phyloP scores from a whole-genome alignment of 2,797 vertebrate genomes.

The Gastrophryne carolinensis region DNA sequence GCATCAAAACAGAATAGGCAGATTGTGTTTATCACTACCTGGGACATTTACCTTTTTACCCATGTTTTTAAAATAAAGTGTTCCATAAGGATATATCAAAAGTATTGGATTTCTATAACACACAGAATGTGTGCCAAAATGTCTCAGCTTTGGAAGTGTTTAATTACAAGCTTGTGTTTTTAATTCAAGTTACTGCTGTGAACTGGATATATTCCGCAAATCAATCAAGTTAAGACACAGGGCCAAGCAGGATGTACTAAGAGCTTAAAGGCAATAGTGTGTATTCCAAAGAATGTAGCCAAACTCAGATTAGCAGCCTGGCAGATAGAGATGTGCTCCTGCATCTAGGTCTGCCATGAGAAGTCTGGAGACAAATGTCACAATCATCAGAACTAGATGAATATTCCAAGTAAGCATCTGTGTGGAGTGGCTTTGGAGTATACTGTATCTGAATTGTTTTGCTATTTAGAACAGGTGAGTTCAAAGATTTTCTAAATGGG shows the following conservation, averaged over 20 bases:
- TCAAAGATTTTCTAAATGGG: too few relatives aligned
- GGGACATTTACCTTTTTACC: too few relatives aligned
- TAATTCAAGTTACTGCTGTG: constrained; percentile 24
- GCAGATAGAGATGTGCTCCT: constrained; percentile 40
- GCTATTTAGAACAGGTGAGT: too few relatives aligned
- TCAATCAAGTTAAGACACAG: constrained; percentile 42
- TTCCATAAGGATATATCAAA: neutral
- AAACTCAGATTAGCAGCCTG: constrained; percentile 34
- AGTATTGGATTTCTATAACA: neutral
- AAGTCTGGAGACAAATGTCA: neutral
- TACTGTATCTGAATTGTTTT: too few relatives aligned
- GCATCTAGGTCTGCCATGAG: neutral
- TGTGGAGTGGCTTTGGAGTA: neutral
- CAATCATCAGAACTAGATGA: neutral
- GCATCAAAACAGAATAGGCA: too few relatives aligned
- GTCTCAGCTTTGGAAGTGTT: neutral
- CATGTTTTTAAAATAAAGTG: too few relatives aligned
- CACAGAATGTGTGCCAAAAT: neutral
- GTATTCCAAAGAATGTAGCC: constrained; percentile 1
- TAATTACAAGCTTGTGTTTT: constrained; percentile 34
- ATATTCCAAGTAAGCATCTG: neutral
- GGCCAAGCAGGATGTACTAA: constrained; percentile 29
- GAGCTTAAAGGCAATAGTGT: constrained; percentile 26
- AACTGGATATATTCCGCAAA: constrained; percentile 39
- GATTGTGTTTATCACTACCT: too few relatives aligned